These are phyloP conservation scores for Hermaeophaga mercurialis DNA, from an alignment of 2,888 invertebrate genomes.

Conservation along the genomic window DNA sequence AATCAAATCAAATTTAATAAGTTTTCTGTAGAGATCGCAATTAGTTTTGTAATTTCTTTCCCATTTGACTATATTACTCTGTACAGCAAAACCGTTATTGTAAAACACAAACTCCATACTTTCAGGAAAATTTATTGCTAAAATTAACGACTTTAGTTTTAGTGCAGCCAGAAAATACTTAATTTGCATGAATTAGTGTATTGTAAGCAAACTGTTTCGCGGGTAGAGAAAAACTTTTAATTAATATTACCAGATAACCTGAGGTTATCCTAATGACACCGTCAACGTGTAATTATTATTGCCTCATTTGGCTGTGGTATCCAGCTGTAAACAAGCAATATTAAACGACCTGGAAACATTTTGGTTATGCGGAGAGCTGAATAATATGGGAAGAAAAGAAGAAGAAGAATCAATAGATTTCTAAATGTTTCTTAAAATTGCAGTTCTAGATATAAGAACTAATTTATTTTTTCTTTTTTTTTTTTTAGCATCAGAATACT, in stretches of 20 bases:
- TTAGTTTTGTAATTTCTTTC: background rate
- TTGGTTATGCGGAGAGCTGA: too few species aligned
- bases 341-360: too few species aligned
- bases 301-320: too few species aligned
- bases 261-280: conserved; percentile 20
- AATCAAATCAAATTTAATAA: too few species aligned
- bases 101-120: conserved; percentile 6
- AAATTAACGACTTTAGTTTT: conserved; percentile 18
- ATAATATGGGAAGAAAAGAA: too few species aligned
- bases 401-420: too few species aligned
- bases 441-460: too few species aligned
- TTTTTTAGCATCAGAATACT: too few species aligned
- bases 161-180: conserved; percentile 21
- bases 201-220: conserved; percentile 19
- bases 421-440: too few species aligned
- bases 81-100: background rate
- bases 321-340: too few species aligned
- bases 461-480: too few species aligned
- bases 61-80: background rate
- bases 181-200: conserved; percentile 24
- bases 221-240: conserved; percentile 22
- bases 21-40: too few species aligned
- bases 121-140: conserved; percentile 7
- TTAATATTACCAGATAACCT: conserved; percentile 24
- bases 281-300: conserved; percentile 21